Conservation (phyloP, 2,113 vertebrate species). For the Tychaedon coryphoeus region DNA sequence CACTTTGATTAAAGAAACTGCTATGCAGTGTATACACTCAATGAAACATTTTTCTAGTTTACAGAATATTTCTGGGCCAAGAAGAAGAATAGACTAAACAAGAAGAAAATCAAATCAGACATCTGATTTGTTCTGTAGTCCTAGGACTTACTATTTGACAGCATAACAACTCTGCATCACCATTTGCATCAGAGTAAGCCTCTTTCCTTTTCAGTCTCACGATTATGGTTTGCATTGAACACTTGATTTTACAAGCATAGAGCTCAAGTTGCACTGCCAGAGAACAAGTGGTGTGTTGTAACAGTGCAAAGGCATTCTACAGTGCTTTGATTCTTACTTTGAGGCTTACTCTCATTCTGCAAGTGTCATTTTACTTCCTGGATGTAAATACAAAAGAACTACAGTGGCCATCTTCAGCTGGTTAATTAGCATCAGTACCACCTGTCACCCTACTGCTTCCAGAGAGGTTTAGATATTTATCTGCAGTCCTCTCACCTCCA, state of each 20-base stretch:
- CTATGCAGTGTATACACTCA: background rate
- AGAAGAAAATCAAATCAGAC: background rate
- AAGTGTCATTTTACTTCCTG: background rate
- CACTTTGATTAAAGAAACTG: background rate
- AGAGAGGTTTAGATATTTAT: background rate
- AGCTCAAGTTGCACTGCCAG: background rate
- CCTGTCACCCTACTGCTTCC: background rate
- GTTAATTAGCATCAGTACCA: background rate
- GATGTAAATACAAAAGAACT: background rate
- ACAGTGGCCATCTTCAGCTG: background rate
- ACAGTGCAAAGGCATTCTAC: background rate
- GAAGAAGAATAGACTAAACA: background rate
- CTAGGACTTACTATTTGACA: background rate
- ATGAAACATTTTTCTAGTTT: background rate
- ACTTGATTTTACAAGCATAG: background rate
- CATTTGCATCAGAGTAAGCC: background rate
- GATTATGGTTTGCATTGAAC: background rate
- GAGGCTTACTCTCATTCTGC: background rate
- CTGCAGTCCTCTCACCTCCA: conserved; percentile 74
- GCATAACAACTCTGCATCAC: background rate
- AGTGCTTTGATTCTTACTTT: background rate
- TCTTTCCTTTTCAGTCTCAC: background rate
- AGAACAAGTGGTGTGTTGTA: background rate
- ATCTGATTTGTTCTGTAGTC: background rate
- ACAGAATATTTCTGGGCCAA: background rate